Conservation (phyloP, 2,888 invertebrate genomes). For the Eudemis profundana region DNA sequence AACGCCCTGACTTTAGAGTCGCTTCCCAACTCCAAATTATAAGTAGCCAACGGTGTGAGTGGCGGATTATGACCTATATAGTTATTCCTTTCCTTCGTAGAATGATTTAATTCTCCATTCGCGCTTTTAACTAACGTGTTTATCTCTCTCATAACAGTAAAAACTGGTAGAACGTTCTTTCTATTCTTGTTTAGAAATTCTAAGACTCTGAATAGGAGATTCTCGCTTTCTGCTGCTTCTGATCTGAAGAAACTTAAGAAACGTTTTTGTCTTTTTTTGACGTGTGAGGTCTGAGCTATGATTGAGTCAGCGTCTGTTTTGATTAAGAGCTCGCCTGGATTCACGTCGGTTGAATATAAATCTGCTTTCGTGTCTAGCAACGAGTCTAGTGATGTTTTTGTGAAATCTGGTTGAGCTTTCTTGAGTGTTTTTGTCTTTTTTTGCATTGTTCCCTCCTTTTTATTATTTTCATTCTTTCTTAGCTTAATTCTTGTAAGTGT, state of each 20-base stretch:
- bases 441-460: background rate
- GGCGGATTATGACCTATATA: conserved; percentile 64
- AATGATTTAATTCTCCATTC: conserved; percentile 66
- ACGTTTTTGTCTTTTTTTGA: conserved; percentile 59
- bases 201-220: conserved; percentile 62
- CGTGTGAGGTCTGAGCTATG: conserved; percentile 22
- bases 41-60: conserved; percentile 52
- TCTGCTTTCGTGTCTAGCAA: background rate
- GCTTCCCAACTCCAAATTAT: conserved; percentile 64
- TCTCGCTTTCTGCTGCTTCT: conserved; percentile 57
- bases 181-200: conserved; percentile 65
- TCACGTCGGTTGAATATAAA: background rate
- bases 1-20: conserved; percentile 59
- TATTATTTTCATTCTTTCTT: background rate
- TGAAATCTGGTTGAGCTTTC: background rate
- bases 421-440: background rate
- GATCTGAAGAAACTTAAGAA: conserved; percentile 60
- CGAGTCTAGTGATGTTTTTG: background rate
- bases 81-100: conserved; percentile 65
- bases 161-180: conserved; percentile 62
- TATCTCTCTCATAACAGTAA: conserved; percentile 70
- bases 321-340: background rate
- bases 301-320: background rate
- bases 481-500: conserved; percentile 15
- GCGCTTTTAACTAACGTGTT: conserved; percentile 67